Base-by-base conservation (phyloP, 1,140 invertebrate genomes). In the Argopecten irradians region DNA sequence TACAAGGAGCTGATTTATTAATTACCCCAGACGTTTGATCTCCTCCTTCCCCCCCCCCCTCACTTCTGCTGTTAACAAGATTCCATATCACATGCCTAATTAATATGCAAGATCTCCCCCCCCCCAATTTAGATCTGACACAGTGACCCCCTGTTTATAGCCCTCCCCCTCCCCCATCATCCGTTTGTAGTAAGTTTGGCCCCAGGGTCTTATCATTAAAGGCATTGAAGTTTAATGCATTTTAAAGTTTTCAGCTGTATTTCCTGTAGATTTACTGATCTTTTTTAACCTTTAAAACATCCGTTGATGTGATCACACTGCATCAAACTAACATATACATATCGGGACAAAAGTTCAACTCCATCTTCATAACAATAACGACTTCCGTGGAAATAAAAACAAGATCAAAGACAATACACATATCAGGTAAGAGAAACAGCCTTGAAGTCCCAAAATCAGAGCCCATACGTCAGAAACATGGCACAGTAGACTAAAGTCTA, bases 221-320 rank as follows among this genome's bases (percentile, higher is more conserved):
- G 55, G 13, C 55, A 71, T 71, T 71, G 55, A 71, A 71, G 22
- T 71, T 71, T 71, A 71, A 71, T 71, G 55, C 28, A n/a, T 71
- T 71, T 71, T 28, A 71, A 71, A 3, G 55, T 71, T 71, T 71
- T 28, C 22, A 71, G 22, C n/a, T 71, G 22, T 71, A 28, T 71
- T 71, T 71, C 55, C n/a, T 71, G 55, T 28, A 71, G n/a, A 46
- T 46, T 46, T 46, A 71, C 55, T 71, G 55, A 1, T 8, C 5
- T 71, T 71, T 71, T 71, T 71, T 71, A 71, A 71, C 55, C 55
- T 71, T 28, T 71, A 71, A 71, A 11, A 71, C 55, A 28, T 71
- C 55, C n/a, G 55, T 71, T 71, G 7, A 71, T 3, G 7, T 71
- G 55, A 28, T 71, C 55, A 71, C n/a, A 71, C 55, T 5, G 13